phyloP scores from a whole-genome alignment of 2,113 vertebrate genomes.

The Pica pica region DNA sequence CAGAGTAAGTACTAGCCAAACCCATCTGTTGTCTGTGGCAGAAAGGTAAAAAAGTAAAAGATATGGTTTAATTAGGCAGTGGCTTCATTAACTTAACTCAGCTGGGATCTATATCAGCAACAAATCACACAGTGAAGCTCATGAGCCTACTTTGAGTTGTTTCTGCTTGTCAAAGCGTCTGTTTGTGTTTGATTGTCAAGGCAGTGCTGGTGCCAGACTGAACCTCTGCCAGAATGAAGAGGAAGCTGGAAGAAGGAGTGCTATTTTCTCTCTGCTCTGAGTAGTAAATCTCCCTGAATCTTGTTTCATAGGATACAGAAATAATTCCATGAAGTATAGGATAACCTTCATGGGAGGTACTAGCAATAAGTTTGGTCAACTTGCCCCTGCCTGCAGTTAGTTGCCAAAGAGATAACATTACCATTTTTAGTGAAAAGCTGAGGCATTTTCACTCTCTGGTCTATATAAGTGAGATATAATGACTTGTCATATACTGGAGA shows the following conservation, averaged over 20 bases:
- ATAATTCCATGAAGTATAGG: not conserved
- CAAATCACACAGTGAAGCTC: not conserved
- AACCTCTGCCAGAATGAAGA: not conserved
- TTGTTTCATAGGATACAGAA: not conserved
- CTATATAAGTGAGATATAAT: not conserved
- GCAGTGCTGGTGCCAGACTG: not conserved
- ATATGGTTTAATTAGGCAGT: not conserved
- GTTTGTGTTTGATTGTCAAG: rapidly evolving
- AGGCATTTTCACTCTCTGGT: not conserved
- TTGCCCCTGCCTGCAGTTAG: not conserved
- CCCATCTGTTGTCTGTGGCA: not conserved
- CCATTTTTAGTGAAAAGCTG: not conserved
- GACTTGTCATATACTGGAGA: not conserved
- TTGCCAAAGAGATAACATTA: not conserved
- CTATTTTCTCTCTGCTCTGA: not conserved
- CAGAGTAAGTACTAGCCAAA: not conserved
- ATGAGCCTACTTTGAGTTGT: not conserved
- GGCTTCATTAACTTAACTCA: not conserved
- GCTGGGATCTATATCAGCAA: not conserved
- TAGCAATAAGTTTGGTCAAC: not conserved
- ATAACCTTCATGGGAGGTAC: not conserved
- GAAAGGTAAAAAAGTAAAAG: not conserved
- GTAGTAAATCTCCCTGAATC: not conserved
- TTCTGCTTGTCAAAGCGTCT: not conserved
- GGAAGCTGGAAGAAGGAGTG: not conserved